Evolutionary conservation across 2,888 invertebrate species (phyloP).

Genomic region (Mythimna pallens): DNA sequence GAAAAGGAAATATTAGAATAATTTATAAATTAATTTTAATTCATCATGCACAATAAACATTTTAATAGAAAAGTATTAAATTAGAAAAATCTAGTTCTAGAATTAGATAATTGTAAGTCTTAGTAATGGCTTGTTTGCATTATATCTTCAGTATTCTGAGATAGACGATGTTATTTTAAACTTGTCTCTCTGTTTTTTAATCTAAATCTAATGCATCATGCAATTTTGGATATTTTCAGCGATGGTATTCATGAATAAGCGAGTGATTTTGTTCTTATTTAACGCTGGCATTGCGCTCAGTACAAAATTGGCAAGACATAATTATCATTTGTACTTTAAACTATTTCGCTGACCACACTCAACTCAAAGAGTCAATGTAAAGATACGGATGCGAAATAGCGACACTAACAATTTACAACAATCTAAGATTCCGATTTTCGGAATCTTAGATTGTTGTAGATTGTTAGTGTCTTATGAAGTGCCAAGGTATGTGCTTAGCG

Average conservation of each 20-base stretch:
- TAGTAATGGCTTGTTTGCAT: neutral
- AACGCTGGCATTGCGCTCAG: constrained; percentile 14
- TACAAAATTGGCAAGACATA: neutral
- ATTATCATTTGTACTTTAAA: neutral
- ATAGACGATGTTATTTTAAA: neutral
- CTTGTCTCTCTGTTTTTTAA: neutral
- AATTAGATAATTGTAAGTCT: neutral
- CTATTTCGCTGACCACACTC: too few species aligned
- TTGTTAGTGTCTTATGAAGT: neutral
- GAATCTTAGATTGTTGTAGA: neutral
- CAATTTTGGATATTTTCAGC: constrained; percentile 3
- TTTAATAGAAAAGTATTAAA: constrained; percentile 16
- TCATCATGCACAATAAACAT: constrained; percentile 48
- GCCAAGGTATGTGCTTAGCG: constrained; percentile 7
- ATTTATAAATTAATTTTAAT: constrained; percentile 14
- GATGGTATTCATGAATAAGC: constrained; percentile 10
- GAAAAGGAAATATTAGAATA: constrained; percentile 53
- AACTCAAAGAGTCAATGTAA: neutral
- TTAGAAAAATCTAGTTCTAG: neutral
- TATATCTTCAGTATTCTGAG: neutral
- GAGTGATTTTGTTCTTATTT: constrained; percentile 19
- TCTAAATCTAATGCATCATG: neutral
- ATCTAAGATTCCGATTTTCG: neutral
- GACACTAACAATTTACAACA: too few species aligned
- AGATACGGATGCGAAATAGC: neutral